Evolutionary conservation across 1,140 invertebrate species (phyloP), one percentile per base, ranked within the genome.

Genomic region (Cotesia chilonis): DNA sequence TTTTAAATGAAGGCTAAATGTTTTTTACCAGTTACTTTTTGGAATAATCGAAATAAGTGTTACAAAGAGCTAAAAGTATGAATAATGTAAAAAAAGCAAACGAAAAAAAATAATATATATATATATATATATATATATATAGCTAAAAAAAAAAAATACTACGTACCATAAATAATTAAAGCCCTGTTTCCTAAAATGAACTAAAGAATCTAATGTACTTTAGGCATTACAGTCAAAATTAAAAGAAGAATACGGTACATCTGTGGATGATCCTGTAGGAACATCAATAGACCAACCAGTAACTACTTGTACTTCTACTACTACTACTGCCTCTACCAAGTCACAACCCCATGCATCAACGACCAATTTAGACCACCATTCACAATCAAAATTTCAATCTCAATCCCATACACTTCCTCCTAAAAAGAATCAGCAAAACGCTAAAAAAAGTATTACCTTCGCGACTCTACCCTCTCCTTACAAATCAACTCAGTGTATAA

Each of bases 221-320:
- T 74, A 71, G 70, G 52, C 70, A 28, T 76, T 74, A 66, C 74
- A 84, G 81, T 81, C 75, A 74, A 76, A 78, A 77, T 72, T 69
- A 54, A 83, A 81, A 79, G 75, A 81, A 70, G 81, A 79, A 74
- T 74, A 75, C 70, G 84, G 83, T 75, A 82, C 81, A 52, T 80
- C 81, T 78, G 82, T 80, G 82, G 83, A 84, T 77, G 73, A 71
- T 78, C 75, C 81, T 68, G 28, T 28, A 28, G 28, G 28, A 28
- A 52, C 79, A 70, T 75, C 74, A 51, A 72, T 81, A 20, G 61
- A 36, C 28, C 71, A 75, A 68, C 70, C 73, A 60, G 64, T 73
- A 47, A 47, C 41, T 47, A 47, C 41, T 47, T 47, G 41, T 47
- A 47, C 41, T 47, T 47, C 41, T 47, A 47, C 41, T 28, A 12